Evolutionary conservation across 2,113 vertebrate species (phyloP).

Genomic region (Toxotes jaculatrix): DNA sequence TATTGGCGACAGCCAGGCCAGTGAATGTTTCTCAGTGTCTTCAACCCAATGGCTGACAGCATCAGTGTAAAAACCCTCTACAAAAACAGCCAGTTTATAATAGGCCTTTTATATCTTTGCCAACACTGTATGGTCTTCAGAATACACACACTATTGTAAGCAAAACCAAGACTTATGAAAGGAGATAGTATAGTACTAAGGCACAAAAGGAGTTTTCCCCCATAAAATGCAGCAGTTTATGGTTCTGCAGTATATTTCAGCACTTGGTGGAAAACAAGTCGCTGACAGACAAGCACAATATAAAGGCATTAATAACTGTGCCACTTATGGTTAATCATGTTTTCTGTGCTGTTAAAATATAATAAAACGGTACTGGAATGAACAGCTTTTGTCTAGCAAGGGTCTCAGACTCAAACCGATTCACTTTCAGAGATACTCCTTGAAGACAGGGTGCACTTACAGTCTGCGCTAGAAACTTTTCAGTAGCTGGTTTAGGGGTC

Average conservation of each 20-base stretch:
- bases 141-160: conserved; percentile 55
- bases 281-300: conserved; percentile 48
- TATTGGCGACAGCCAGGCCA: conserved; percentile 70
- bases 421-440: too few species aligned
- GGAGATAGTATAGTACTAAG: conserved; percentile 40
- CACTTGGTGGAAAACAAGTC: conserved; percentile 42
- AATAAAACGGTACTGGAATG: conserved; percentile 39
- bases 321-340: conserved; percentile 62
- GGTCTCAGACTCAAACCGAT: background rate
- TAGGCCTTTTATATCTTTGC: conserved; percentile 61
- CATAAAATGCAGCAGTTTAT: conserved; percentile 53
- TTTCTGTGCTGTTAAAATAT: conserved; percentile 49
- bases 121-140: conserved; percentile 55
- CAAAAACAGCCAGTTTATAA: conserved; percentile 69
- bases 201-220: conserved; percentile 37
- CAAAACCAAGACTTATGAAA: conserved; percentile 59
- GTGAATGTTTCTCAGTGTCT: conserved; percentile 72
- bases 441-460: background rate
- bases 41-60: conserved; percentile 67
- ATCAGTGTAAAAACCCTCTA: conserved; percentile 46
- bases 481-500: conserved; percentile 6
- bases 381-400: conserved; percentile 42
- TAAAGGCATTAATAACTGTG: conserved; percentile 53
- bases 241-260: conserved; percentile 41
- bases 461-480: background rate